phyloP scores from a whole-genome alignment of 2,888 invertebrate species.

The Morpho deidamia region DNA sequence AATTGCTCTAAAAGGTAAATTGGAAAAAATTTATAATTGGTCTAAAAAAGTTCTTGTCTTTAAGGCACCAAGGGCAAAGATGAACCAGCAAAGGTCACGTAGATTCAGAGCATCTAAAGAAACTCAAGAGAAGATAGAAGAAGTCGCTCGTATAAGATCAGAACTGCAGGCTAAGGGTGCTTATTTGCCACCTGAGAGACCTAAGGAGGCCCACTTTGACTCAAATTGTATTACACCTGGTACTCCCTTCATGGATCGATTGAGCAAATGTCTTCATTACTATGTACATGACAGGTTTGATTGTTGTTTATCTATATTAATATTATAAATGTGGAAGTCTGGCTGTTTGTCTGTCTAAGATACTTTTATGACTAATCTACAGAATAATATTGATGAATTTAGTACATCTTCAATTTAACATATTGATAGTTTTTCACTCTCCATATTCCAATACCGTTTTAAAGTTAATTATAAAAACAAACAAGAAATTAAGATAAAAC shows the following conservation, averaged over 20 bases:
- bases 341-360: no score
- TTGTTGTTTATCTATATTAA: slow-evolving; percentile 15
- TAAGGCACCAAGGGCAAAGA: slow-evolving; percentile 97
- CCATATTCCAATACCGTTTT: no score
- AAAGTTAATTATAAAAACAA: no score
- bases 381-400: no score
- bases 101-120: slow-evolving; percentile 98
- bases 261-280: slow-evolving; percentile 91
- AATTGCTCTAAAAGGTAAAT: no score
- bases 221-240: slow-evolving; percentile 99
- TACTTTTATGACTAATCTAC: no score
- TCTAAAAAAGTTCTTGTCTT: neutral
- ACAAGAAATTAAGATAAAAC: no score
- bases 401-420: no score
- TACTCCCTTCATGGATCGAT: slow-evolving; percentile 97
- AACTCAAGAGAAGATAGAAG: slow-evolving; percentile 90
- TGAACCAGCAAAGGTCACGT: slow-evolving; percentile 99
- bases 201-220: slow-evolving; percentile 96
- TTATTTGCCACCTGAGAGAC: slow-evolving; percentile 90
- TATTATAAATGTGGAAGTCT: neutral
- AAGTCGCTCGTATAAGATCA: slow-evolving; percentile 88
- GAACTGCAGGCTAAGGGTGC: slow-evolving; percentile 86
- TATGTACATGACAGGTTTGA: slow-evolving; percentile 87
- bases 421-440: no score
- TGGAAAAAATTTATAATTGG: no score